Evolutionary conservation across 30 jellyfish, hydroid and myxozoan genomes (phyloP).

Genomic region (Aurelia sp.): DNA sequence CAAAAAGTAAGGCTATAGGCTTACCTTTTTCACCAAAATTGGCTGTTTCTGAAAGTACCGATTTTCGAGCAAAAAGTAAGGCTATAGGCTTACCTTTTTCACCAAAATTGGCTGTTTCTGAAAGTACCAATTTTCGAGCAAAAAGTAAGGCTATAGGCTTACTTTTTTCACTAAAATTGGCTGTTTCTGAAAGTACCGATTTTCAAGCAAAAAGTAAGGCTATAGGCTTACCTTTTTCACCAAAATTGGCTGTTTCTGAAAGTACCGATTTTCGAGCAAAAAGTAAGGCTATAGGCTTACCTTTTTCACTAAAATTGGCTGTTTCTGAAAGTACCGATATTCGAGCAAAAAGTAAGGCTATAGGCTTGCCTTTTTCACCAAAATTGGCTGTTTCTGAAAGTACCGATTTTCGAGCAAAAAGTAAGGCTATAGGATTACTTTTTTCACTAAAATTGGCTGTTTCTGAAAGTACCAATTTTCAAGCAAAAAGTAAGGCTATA

Average conservation of each 20-base stretch:
- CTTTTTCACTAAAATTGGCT: not conserved
- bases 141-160: not conserved
- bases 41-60: not conserved
- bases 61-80: not conserved
- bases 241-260: not conserved
- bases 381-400: not conserved
- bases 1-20: not conserved
- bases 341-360: not conserved
- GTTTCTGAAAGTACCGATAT: not conserved
- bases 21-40: not conserved
- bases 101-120: not conserved
- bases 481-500: not conserved
- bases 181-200: not conserved
- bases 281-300: not conserved
- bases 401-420: not conserved
- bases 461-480: not conserved
- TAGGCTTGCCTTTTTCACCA: not conserved
- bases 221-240: not conserved
- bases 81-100: not conserved
- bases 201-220: not conserved
- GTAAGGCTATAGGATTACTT: constrained; percentile 1
- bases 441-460: not conserved
- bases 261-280: not conserved
- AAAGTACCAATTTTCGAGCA: not conserved
- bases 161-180: not conserved